These are phyloP conservation scores for Augochlora pura DNA, from an alignment of 1,140 invertebrate species.

Conservation along the genomic window DNA sequence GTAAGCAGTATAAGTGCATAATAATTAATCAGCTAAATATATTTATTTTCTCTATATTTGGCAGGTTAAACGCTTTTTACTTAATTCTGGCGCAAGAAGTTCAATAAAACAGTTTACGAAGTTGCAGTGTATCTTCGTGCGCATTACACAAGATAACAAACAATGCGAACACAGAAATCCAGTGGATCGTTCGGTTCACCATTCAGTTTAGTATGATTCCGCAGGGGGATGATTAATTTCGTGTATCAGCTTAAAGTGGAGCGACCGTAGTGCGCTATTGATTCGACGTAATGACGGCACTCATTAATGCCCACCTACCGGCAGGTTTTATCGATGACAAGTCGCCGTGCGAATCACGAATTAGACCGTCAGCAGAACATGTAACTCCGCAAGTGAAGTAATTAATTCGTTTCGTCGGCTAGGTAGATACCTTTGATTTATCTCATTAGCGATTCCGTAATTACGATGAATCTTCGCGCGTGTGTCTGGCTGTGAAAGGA, in stretches of 20 bases:
- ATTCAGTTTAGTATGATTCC: background rate
- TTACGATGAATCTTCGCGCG: slow-evolving; percentile 35
- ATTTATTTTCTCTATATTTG: no score
- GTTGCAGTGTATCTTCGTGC: no score
- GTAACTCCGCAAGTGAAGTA: slow-evolving; percentile 12
- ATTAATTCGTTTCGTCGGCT: slow-evolving; percentile 36
- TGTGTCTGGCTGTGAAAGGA: background rate
- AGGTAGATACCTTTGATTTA: slow-evolving; percentile 37
- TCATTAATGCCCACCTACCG: slow-evolving; percentile 6
- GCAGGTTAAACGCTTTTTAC: no score
- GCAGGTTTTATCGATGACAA: slow-evolving; percentile 6
- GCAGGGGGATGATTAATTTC: slow-evolving; percentile 16
- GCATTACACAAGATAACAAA: background rate
- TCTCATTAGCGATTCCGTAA: slow-evolving; percentile 47
- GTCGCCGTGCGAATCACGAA: slow-evolving; percentile 1
- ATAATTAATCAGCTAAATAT: no score
- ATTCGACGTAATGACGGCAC: slow-evolving; percentile 22
- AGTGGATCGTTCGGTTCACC: background rate
- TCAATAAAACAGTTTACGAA: no score
- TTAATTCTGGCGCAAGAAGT: no score
- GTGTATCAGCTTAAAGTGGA: background rate
- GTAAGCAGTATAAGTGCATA: no score
- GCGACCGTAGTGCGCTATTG: slow-evolving; percentile 12
- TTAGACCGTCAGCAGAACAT: background rate
- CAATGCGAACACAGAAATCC: background rate